These are phyloP conservation scores for Acromyrmex echinatior DNA, from an alignment of 1,140 invertebrate species.

Conservation along the genomic window DNA sequence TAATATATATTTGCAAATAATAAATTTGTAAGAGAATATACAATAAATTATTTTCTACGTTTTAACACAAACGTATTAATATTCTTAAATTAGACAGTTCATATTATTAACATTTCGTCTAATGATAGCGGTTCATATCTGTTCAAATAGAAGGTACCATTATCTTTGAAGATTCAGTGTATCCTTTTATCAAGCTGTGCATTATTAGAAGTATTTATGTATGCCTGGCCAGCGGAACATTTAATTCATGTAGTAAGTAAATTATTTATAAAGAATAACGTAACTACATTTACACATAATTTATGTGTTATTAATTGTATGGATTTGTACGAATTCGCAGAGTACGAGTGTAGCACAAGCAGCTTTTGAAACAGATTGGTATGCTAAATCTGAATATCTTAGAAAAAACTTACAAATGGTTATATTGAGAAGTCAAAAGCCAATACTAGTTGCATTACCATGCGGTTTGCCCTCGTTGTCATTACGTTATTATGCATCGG, in stretches of 20 bases:
- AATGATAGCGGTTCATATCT: neutral
- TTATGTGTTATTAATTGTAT: neutral
- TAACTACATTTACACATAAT: neutral
- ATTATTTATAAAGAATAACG: neutral
- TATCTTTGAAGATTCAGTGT: conserved; percentile 70
- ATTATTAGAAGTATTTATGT: conserved; percentile 72
- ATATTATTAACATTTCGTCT: neutral
- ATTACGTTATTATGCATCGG: conserved; percentile 69
- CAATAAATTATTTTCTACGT: neutral
- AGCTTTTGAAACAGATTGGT: conserved; percentile 41
- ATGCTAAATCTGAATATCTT: neutral
- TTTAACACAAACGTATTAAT: neutral
- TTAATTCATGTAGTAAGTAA: conserved; percentile 56
- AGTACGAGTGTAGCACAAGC: conserved; percentile 11
- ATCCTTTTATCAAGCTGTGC: conserved; percentile 52
- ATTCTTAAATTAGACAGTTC: neutral
- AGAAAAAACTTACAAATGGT: conserved; percentile 12
- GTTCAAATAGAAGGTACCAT: conserved; percentile 10
- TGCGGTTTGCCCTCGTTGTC: conserved; percentile 72
- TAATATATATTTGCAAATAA: neutral
- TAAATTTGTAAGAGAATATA: neutral
- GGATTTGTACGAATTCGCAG: neutral
- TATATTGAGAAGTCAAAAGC: conserved; percentile 69
- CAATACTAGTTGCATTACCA: conserved; percentile 65
- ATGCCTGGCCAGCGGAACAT: conserved; percentile 63